Evolutionary conservation across 2,888 invertebrate genomes (phyloP).

Genomic region (Agrochola lota): DNA sequence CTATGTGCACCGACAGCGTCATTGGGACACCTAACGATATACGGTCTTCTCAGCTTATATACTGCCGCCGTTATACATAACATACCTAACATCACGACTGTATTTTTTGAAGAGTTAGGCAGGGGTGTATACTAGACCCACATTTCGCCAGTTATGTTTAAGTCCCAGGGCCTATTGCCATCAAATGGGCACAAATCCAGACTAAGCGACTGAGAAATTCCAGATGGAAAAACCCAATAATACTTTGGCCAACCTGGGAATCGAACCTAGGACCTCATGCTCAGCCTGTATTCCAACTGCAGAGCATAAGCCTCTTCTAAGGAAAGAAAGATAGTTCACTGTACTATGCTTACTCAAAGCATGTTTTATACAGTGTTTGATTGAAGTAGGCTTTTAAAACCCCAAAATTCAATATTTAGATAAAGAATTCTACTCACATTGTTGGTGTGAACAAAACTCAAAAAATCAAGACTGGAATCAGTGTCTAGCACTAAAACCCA

Average conservation of each 20-base stretch:
- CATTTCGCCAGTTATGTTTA: not conserved
- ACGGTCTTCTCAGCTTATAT: conserved; percentile 35
- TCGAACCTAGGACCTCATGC: not conserved
- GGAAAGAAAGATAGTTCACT: not conserved
- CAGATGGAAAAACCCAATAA: not conserved
- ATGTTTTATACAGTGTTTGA: not conserved
- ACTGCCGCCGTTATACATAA: conserved; percentile 15
- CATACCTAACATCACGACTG: not conserved
- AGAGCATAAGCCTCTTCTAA: not conserved
- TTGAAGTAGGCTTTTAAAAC: not conserved
- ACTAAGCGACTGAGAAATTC: not conserved
- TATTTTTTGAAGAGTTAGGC: not conserved
- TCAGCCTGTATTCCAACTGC: not conserved
- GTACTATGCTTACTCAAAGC: too few relatives aligned
- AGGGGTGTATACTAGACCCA: not conserved
- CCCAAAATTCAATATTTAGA: not conserved
- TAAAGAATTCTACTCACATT: conserved; percentile 14
- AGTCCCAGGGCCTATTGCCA: not conserved
- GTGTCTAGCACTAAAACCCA: conserved; percentile 7
- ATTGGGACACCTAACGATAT: conserved; percentile 79
- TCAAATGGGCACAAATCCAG: not conserved
- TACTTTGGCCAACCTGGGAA: not conserved
- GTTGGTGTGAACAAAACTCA: not conserved
- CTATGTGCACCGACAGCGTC: conserved; percentile 89
- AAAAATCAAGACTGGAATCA: conserved; percentile 13